Evolutionary conservation across 2,113 vertebrate species (phyloP), one percentile per base, ranked within the genome.

Genomic region (Myrmecobius fasciatus): DNA sequence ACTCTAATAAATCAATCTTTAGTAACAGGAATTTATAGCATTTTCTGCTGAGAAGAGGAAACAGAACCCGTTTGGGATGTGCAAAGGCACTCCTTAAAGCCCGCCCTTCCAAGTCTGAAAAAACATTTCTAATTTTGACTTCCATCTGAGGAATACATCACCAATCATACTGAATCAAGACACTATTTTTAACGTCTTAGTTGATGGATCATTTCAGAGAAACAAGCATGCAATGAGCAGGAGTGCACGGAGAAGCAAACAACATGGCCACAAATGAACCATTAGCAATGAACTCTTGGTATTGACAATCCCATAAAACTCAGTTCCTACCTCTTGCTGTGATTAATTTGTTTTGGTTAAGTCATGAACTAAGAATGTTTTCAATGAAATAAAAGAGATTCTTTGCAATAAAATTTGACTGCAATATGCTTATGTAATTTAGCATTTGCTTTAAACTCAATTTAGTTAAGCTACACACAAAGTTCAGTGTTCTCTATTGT

Each of bases 271-370:
- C 92, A 95, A 95, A 94, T 49, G 28, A 89, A 14, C 60, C 92
- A 92, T 94, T 88, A 97, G 17, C 43, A 60, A 75, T 93, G 52
- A 91, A 12, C 51, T 97, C 67, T 95, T 3, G 4, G 36, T 95
- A 92, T 53, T 56, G 90, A 92, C 90, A 93, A 67, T 94, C 94
- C 53, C 52, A 92, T 96, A 90, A 95, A 98, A 96, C 1, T 7
- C 10, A 25, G 60, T 93, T 95, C 67, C 60, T 94, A 1, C 51
- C 88, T 97, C 95, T 20, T 95, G 10, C 90, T 94, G 92, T 96
- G 75, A 96, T 96, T 96, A 96, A 95, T 90, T 96, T 54, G 43
- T 96, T 98, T 97, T 92, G 94, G 46, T 94, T 97, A 98, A 96
- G 48, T 89, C 67, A 95, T n/a, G 89, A 96, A 97, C 90, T 52